Conservation (phyloP, 1,140 invertebrate genomes). For the Aphaenogaster floridana region DNA sequence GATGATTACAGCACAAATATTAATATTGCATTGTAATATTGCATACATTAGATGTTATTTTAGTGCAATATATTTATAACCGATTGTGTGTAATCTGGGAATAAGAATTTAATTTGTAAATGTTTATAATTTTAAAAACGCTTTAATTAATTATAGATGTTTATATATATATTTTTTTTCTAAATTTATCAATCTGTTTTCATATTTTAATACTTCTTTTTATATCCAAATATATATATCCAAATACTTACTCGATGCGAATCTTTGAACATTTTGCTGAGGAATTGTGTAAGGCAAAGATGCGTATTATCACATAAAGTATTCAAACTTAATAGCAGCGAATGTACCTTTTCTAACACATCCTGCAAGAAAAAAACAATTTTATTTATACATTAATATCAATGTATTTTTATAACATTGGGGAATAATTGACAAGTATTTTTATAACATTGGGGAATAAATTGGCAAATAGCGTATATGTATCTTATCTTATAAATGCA, state of each 20-base stretch:
- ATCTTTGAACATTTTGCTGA: conserved; percentile 89
- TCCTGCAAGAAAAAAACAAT: conserved; percentile 78
- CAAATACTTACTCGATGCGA: conserved; percentile 81
- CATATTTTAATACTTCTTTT: background rate
- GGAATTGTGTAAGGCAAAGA: conserved; percentile 89
- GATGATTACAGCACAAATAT: conserved; percentile 24
- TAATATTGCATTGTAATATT: conserved; percentile 17
- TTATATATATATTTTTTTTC: too few species aligned
- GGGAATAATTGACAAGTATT: background rate
- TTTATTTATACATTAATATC: background rate
- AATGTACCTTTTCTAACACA: conserved; percentile 86
- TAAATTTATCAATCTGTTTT: background rate
- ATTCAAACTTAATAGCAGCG: conserved; percentile 87
- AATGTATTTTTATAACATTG: conserved; percentile 21
- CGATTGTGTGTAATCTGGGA: background rate
- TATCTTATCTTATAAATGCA: background rate
- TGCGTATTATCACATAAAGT: conserved; percentile 86
- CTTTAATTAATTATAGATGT: background rate
- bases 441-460: too few species aligned
- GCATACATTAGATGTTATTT: background rate
- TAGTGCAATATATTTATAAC: background rate
- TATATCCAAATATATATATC: background rate
- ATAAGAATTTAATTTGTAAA: background rate
- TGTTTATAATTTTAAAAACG: background rate
- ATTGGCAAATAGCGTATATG: background rate